Conservation (phyloP, 2,113 vertebrate species). For the Xenus cinereus region DNA sequence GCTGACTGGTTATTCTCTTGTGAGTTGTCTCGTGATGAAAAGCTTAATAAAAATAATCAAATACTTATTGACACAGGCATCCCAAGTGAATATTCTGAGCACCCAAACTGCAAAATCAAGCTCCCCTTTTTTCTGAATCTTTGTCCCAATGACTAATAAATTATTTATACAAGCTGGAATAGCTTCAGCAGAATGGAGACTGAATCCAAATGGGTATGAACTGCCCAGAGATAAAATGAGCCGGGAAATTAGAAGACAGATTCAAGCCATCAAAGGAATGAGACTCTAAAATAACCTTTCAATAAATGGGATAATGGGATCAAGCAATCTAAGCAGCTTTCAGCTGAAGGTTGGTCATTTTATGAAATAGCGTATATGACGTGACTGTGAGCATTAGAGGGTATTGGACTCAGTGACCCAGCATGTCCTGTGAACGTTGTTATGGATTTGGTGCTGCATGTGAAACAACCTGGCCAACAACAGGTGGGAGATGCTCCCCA, state of each 20-base stretch:
- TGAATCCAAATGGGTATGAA: constrained; percentile 28
- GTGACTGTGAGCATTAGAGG: neutral
- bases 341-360: constrained; percentile 7
- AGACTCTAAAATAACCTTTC: constrained; percentile 48
- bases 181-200: neutral
- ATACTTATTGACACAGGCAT: neutral
- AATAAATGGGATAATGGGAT: constrained; percentile 16
- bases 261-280: constrained; percentile 39
- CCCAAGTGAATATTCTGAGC: neutral
- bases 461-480: neutral
- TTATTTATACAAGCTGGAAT: constrained; percentile 5
- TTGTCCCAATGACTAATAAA: neutral
- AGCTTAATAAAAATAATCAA: constrained; percentile 10
- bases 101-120: constrained; percentile 14
- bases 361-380: neutral
- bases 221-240: constrained; percentile 20
- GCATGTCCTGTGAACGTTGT: neutral
- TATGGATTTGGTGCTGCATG: neutral
- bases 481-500: neutral
- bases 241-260: constrained; percentile 39
- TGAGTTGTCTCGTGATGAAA: neutral
- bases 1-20: neutral
- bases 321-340: constrained; percentile 46
- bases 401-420: neutral
- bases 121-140: constrained; percentile 3